A percentile compares a stretch with the other conserved stretches of the same genome.
phyloP scores from a whole-genome alignment of 2,797 vertebrate genomes.

The Labeo calbasu region DNA sequence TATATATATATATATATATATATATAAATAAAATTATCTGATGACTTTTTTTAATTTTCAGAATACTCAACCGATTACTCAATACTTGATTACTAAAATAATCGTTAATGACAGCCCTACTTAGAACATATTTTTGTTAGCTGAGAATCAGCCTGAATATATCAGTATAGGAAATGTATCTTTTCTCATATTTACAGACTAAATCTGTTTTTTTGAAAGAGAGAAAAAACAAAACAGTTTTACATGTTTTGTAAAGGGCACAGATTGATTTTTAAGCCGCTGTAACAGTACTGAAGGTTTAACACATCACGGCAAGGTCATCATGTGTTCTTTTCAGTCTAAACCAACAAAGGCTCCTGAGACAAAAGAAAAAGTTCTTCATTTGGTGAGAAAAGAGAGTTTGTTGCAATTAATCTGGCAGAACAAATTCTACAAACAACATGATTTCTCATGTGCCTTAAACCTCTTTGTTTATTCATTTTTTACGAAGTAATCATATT shows the following conservation, averaged over 20 bases:
- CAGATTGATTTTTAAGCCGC: neutral
- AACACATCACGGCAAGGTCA: conserved; percentile 69
- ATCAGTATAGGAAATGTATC: neutral
- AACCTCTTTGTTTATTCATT: neutral
- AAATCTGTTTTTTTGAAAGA: neutral
- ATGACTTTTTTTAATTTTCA: too few species aligned
- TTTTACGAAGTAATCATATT: neutral
- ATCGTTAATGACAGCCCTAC: too few species aligned
- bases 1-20: too few species aligned
- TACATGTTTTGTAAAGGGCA: neutral
- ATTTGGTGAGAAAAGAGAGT: conserved; percentile 55
- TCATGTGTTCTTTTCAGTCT: conserved; percentile 47
- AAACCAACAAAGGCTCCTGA: conserved; percentile 58
- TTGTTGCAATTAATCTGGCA: conserved; percentile 46
- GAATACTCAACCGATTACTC: too few species aligned
- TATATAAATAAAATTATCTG: too few species aligned
- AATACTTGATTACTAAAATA: too few species aligned
- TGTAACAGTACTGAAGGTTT: conserved; percentile 16
- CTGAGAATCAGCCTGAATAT: neutral
- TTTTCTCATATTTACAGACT: neutral
- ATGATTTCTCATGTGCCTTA: conserved; percentile 4
- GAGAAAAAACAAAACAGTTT: neutral
- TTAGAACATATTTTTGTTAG: neutral
- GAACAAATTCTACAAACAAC: conserved; percentile 26
- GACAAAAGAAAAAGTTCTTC: conserved; percentile 58